Conservation (phyloP, 2,888 invertebrate genomes). For the Amiota minor region DNA sequence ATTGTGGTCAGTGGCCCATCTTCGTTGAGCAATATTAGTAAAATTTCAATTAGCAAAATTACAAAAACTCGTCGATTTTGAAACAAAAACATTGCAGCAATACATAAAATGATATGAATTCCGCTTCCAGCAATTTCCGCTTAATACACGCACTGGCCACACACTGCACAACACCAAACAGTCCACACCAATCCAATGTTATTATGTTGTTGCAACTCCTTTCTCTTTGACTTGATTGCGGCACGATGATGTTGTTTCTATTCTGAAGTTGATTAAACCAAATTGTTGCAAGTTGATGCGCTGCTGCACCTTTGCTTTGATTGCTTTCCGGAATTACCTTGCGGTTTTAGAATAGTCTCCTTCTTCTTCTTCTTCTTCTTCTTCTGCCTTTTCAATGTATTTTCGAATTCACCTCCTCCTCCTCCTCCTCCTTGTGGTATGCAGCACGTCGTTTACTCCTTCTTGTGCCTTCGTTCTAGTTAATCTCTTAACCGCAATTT, state of each 20-base stretch:
- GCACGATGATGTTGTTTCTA: background rate
- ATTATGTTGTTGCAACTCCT: constrained; percentile 25
- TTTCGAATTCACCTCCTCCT: background rate
- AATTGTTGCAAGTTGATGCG: background rate
- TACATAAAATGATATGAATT: constrained; percentile 48
- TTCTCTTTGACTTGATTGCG: constrained; percentile 30
- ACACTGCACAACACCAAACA: constrained; percentile 64
- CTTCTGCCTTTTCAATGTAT: background rate
- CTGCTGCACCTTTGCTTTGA: background rate
- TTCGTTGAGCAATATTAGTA: constrained; percentile 63
- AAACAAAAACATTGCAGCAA: constrained; percentile 83
- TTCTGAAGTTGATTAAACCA: background rate
- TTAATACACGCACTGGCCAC: constrained; percentile 29
- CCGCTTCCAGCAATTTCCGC: constrained; percentile 42
- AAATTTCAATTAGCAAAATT: constrained; percentile 75
- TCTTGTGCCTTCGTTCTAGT: background rate
- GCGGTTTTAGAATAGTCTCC: background rate
- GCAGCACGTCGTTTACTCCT: background rate
- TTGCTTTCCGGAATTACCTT: background rate
- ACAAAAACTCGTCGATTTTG: constrained; percentile 78
- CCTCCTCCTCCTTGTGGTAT: background rate
- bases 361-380: background rate
- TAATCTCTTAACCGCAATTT: constrained; percentile 24
- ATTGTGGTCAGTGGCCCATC: constrained; percentile 59
- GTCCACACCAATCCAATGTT: constrained; percentile 19